Percentiles rank a stretch among this genome's conserved stretches.
Conservation (phyloP, 2,888 invertebrate genomes). For the Seladonia tumulorum region DNA sequence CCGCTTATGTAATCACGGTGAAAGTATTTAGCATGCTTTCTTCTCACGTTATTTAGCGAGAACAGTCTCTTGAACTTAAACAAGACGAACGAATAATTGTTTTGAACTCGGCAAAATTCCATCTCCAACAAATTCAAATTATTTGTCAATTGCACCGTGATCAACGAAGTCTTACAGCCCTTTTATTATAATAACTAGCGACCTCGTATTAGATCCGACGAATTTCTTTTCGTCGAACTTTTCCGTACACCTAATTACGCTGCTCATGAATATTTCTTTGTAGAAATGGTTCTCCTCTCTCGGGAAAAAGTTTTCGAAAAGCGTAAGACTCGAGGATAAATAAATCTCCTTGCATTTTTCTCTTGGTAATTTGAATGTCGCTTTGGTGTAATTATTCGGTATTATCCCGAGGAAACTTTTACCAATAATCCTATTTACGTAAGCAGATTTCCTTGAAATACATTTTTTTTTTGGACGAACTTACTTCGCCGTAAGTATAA, state of each 20-base stretch:
- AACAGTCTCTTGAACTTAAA: background rate
- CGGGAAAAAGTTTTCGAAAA: background rate
- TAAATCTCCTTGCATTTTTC: constrained; percentile 1
- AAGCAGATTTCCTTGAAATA: constrained; percentile 11
- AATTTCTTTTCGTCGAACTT: background rate
- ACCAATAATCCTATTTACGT: constrained; percentile 1
- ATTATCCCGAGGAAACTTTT: background rate
- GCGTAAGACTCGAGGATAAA: background rate
- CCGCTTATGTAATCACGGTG: background rate
- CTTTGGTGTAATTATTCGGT: background rate
- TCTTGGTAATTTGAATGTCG: background rate
- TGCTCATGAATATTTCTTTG: background rate
- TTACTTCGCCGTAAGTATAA: background rate
- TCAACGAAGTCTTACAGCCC: background rate
- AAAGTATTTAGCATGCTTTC: background rate
- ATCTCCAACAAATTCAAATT: background rate
- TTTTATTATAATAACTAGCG: background rate
- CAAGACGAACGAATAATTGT: background rate
- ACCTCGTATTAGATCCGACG: background rate
- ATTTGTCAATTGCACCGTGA: background rate
- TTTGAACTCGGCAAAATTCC: background rate
- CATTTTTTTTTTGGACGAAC: background rate
- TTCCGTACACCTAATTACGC: background rate
- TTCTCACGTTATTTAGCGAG: background rate
- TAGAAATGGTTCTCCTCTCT: background rate